Conservation (phyloP, 2,888 invertebrate species). For the Andrena praecox region DNA sequence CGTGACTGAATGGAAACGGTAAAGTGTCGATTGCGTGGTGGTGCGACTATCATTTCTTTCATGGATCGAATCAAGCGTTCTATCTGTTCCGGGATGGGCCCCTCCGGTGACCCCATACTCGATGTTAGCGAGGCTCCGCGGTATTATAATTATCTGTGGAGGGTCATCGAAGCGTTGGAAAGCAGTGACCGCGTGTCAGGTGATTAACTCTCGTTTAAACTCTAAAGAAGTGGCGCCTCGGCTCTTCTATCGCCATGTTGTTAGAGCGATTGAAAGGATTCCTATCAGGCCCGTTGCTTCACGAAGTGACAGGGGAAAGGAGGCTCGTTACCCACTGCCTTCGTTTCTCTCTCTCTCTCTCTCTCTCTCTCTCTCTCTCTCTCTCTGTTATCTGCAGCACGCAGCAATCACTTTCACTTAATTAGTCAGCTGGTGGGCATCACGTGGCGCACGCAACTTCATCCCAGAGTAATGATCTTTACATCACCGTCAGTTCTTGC, state of each 20-base stretch:
- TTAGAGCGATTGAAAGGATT: not conserved
- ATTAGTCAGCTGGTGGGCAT: constrained; percentile 54
- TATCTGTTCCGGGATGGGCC: no score
- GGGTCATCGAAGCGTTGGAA: not conserved
- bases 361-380: no score
- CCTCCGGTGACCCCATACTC: not conserved
- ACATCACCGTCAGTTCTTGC: constrained; percentile 53
- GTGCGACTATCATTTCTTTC: not conserved
- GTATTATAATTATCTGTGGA: not conserved
- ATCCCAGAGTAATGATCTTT: constrained; percentile 56
- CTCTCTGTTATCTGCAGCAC: not conserved
- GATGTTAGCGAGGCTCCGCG: no score
- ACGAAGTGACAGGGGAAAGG: constrained; percentile 6
- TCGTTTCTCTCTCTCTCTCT: not conserved
- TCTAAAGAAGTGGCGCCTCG: not conserved
- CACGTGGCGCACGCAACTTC: constrained; percentile 38
- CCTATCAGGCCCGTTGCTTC: not conserved
- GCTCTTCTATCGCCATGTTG: not conserved
- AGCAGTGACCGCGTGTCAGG: not conserved
- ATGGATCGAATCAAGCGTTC: no score
- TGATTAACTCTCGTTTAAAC: no score
- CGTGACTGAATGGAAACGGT: not conserved
- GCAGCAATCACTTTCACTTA: constrained; percentile 62
- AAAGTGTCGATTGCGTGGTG: not conserved
- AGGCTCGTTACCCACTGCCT: not conserved